phyloP scores from a whole-genome alignment of 64 coral and sea anemone genomes.

The Montipora efflorescens region DNA sequence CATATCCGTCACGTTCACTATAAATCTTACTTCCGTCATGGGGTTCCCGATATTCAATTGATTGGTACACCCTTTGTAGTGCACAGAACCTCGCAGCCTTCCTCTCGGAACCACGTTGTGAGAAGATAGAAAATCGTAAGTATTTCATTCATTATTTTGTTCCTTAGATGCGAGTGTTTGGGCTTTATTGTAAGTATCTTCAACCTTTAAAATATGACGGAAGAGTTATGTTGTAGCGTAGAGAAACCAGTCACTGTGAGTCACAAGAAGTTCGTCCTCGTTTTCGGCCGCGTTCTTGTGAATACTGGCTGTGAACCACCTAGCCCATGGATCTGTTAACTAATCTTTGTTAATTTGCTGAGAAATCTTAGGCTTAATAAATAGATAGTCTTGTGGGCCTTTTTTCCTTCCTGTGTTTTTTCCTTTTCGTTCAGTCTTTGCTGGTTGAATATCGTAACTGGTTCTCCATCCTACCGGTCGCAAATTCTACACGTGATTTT shows the following conservation, averaged over 20 bases:
- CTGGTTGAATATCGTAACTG: not conserved
- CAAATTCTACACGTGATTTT: not conserved
- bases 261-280: not conserved
- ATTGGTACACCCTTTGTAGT: slow-evolving; percentile 43
- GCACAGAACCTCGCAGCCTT: slow-evolving; percentile 72
- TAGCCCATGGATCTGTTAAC: not conserved
- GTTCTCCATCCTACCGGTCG: not conserved
- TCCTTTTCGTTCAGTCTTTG: not conserved
- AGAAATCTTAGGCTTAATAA: not conserved
- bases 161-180: not conserved
- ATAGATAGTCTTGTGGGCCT: not conserved
- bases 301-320: not conserved
- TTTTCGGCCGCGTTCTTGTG: not conserved
- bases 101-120: slow-evolving; percentile 92
- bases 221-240: not conserved
- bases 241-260: not conserved
- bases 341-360: not conserved
- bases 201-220: not conserved
- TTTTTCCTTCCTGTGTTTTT: not conserved
- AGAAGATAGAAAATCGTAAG: slow-evolving; percentile 10
- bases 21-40: slow-evolving; percentile 48
- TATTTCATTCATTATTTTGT: slow-evolving; percentile 22
- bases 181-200: not conserved
- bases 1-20: slow-evolving; percentile 25
- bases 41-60: slow-evolving; percentile 20